Base-by-base conservation (phyloP, 2,113 vertebrate species). In the Amphiprion ocellaris region DNA sequence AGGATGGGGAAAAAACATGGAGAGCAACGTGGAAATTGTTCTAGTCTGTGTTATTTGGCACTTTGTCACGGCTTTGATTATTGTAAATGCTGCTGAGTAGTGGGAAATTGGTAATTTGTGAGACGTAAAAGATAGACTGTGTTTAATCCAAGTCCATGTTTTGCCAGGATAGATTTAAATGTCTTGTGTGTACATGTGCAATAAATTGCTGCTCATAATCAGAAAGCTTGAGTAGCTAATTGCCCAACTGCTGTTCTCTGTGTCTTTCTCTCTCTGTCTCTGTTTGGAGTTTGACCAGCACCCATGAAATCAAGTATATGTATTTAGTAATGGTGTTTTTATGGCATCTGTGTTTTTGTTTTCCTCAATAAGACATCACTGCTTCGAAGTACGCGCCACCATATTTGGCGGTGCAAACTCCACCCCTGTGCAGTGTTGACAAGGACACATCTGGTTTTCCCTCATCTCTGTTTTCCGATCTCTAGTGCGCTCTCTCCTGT, bases 381-480 rank as follows among this genome's bases (percentile, higher is more conserved):
- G 5, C 30, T 65, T 84, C 46, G n/a, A 60, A 78, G 50, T 50
- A 26, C 39, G 60, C 44, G 30, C 41, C n/a, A 12, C 55, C 78
- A 74, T 70, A 71, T 83, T 81, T 66, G 74, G 70, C 21, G 33
- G 55, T 33, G 41, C 52, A 2, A 56, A 50, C 61, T 82, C 62
- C 64, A 58, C 81, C 62, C 41, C 72, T 58, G 62, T n/a, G 53
- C 60, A 37, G 23, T 37, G 64, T 53, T 70, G 61, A 82, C 30
- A 53, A 76, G 26, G 60, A 83, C 63, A 30, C 50, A 87, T 89
- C 85, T 89, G 87, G 49, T 90, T 89, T 89, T 55, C 61, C 78
- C 72, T 79, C 52, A 52, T 69, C 66, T 79, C 50, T 71, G 53
- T 74, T 81, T 76, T 82, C 69, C 64, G 69, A 47, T 87, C 74